Conservation (phyloP, 2,888 invertebrate genomes). For the Apantesis nais region DNA sequence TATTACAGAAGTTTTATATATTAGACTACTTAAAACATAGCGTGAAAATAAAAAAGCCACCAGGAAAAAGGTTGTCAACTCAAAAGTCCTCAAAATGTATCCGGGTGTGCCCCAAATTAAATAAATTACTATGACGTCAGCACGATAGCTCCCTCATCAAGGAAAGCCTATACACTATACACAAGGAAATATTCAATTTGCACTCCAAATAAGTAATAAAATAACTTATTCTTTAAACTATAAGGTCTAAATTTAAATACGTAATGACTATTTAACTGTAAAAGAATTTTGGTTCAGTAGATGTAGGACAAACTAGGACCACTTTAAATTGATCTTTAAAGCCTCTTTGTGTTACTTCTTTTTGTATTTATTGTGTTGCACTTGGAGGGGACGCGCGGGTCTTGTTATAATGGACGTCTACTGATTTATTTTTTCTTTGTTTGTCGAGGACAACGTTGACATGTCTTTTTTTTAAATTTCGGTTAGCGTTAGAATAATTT, state of each 20-base stretch:
- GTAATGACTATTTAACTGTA: constrained; percentile 50
- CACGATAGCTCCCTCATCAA: constrained; percentile 42
- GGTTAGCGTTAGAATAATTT: constrained; percentile 49
- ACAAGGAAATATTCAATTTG: constrained; percentile 32
- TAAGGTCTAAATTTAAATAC: constrained; percentile 66
- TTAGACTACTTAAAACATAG: background rate
- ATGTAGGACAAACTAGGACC: constrained; percentile 65
- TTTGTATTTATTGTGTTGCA: constrained; percentile 50
- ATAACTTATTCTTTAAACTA: constrained; percentile 42
- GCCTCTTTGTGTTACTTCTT: constrained; percentile 68
- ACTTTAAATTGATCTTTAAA: constrained; percentile 54
- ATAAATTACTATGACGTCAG: constrained; percentile 63
- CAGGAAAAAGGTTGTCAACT: constrained; percentile 30
- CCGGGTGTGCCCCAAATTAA: constrained; percentile 63
- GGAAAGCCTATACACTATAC: constrained; percentile 34
- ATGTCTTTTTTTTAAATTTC: constrained; percentile 66
- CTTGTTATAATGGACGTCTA: constrained; percentile 53
- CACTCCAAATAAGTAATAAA: constrained; percentile 18
- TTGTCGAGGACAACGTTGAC: constrained; percentile 78
- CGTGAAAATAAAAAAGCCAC: constrained; percentile 3
- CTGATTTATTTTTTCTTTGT: constrained; percentile 84
- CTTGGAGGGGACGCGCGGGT: constrained; percentile 55
- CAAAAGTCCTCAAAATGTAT: constrained; percentile 48
- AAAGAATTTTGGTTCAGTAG: constrained; percentile 62
- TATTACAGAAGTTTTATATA: background rate